A percentile compares a stretch with the other conserved stretches of the same genome.
Evolutionary conservation across 1,140 invertebrate genomes (phyloP).

Genomic region (Achatina immaculata): DNA sequence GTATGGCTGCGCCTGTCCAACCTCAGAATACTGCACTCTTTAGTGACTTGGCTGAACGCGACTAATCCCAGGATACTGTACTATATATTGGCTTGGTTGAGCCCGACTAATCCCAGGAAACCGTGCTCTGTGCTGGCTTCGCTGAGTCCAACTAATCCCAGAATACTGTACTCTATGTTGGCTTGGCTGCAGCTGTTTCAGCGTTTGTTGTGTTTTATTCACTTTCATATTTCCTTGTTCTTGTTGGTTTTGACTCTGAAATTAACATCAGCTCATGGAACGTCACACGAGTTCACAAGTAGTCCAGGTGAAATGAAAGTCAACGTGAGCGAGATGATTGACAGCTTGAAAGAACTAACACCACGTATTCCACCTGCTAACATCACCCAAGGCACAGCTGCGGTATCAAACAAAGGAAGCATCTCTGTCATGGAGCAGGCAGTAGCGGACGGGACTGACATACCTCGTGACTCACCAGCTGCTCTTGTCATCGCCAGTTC

Average conservation of each 20-base stretch:
- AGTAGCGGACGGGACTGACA: not conserved
- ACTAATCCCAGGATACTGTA: no score
- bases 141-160: not conserved
- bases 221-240: not conserved
- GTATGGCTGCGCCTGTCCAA: no score
- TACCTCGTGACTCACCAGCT: slow-evolving; percentile 40
- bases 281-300: not conserved
- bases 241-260: not conserved
- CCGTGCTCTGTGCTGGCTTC: no score
- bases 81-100: no score
- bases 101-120: no score
- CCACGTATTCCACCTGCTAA: not conserved
- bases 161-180: not conserved
- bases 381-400: not conserved
- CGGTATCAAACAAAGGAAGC: not conserved
- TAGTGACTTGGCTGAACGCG: no score
- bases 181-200: not conserved
- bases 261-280: not conserved
- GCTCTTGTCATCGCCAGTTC: slow-evolving; percentile 43
- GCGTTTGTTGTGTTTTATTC: not conserved
- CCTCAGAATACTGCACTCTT: no score
- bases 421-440: not conserved
- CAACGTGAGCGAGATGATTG: not conserved
- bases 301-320: not conserved
- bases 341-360: not conserved